Percentiles rank a stretch among this genome's conserved stretches.
Evolutionary conservation across 2,888 invertebrate genomes (phyloP).

Genomic region (Chaetogeoica ovagalla): DNA sequence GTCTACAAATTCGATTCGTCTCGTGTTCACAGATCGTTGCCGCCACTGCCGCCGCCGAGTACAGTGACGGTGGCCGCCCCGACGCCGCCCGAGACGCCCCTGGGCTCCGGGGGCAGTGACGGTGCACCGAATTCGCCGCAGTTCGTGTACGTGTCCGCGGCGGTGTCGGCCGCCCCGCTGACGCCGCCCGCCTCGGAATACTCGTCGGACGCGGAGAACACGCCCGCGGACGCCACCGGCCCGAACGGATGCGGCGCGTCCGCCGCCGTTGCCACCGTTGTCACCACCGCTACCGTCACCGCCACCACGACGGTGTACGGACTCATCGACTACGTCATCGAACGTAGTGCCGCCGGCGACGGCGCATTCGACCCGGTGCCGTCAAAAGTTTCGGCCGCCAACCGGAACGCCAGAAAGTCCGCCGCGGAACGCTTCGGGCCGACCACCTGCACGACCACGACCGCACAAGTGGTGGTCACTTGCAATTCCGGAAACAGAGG

Average conservation of each 20-base stretch:
- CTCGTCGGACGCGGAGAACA: constrained; percentile 73
- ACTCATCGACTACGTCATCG: constrained; percentile 25
- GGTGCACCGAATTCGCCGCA: constrained; percentile 6
- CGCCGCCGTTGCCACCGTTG: constrained; percentile 32
- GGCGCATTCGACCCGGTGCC: constrained; percentile 55
- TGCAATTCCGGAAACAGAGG: constrained; percentile 23
- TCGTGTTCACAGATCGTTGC: constrained; percentile 65
- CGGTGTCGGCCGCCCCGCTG: constrained; percentile 12
- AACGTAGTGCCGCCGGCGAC: constrained; percentile 10
- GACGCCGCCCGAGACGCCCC: constrained; percentile 32
- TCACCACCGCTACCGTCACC: background rate
- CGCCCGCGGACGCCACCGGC: constrained; percentile 62
- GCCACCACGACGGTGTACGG: constrained; percentile 8
- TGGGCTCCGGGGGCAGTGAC: background rate
- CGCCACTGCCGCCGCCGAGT: constrained; percentile 61
- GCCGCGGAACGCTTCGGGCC: constrained; percentile 5
- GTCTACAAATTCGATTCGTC: too few relatives aligned
- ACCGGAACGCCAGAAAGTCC: constrained; percentile 2
- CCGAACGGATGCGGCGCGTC: constrained; percentile 54
- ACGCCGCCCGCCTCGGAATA: constrained; percentile 75
- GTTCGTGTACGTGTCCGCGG: constrained; percentile 34
- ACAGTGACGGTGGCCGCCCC: constrained; percentile 55
- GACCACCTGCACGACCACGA: background rate
- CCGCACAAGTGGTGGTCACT: background rate
- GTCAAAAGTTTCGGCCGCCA: constrained; percentile 25